These are phyloP conservation scores for Mechanitis mazaeus DNA, from an alignment of 2,888 invertebrate genomes.

Conservation along the genomic window DNA sequence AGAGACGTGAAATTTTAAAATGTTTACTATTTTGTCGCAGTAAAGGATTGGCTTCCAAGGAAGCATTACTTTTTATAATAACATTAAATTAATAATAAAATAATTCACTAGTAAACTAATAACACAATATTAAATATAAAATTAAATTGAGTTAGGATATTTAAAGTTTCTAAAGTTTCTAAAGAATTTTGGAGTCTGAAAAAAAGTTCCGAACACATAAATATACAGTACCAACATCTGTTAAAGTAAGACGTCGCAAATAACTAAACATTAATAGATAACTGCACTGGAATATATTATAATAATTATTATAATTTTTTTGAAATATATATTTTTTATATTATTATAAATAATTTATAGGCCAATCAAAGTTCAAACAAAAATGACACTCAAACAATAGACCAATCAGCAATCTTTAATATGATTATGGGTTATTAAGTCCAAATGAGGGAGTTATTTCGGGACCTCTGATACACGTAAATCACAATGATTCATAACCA, in stretches of 20 bases:
- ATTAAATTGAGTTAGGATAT: not conserved
- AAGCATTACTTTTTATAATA: not conserved
- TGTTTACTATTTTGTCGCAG: not conserved
- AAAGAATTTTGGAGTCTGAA: not conserved
- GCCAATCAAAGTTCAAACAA: too few species aligned
- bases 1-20: not conserved
- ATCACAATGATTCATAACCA: conserved; percentile 17
- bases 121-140: too few species aligned
- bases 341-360: not conserved
- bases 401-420: not conserved
- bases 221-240: conserved; percentile 24
- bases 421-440: not conserved
- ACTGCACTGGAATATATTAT: conserved; percentile 16
- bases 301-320: not conserved
- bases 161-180: not conserved
- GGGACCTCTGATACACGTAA: conserved; percentile 8
- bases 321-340: not conserved
- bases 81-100: not conserved
- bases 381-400: too few species aligned
- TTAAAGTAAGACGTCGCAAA: conserved; percentile 28
- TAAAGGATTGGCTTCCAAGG: not conserved
- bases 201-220: conserved; percentile 17
- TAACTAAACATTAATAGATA: conserved; percentile 31
- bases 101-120: not conserved
- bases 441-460: conserved; percentile 2